A percentile compares a stretch with the other conserved stretches of the same genome.
These are phyloP conservation scores for Tetramorium simillimum DNA, from an alignment of 1,140 invertebrate genomes.

Conservation along the genomic window DNA sequence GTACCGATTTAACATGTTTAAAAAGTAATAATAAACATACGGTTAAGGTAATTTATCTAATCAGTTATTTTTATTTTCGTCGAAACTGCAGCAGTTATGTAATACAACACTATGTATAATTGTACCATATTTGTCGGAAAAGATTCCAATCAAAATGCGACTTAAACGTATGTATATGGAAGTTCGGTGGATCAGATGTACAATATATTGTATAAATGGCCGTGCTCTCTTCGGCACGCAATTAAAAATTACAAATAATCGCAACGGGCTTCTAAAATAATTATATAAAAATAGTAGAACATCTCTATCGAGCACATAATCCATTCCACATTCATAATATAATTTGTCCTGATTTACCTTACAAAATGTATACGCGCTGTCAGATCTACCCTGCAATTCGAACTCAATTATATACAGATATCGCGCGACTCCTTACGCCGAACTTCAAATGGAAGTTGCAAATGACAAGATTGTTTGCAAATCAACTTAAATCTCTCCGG, in stretches of 20 bases:
- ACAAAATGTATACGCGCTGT: neutral
- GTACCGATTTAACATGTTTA: neutral
- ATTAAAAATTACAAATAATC: conserved; percentile 45
- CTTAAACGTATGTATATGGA: conserved; percentile 26
- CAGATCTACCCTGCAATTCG: conserved; percentile 20
- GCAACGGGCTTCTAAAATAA: conserved; percentile 34
- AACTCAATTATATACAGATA: conserved; percentile 32
- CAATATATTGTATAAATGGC: neutral
- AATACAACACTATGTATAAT: conserved; percentile 7
- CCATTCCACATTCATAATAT: conserved; percentile 13
- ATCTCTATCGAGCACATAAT: conserved; percentile 44
- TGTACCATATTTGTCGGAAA: conserved; percentile 31
- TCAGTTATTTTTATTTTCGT: conserved; percentile 32
- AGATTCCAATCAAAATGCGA: conserved; percentile 12
- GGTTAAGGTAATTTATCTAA: neutral
- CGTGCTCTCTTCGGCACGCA: neutral
- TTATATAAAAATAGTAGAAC: conserved; percentile 55
- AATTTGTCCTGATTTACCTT: neutral
- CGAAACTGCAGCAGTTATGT: conserved; percentile 14
- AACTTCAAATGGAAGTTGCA: conserved; percentile 19
- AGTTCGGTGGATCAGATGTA: conserved; percentile 18
- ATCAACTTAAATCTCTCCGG: neutral
- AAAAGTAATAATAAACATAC: neutral
- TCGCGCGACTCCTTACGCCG: neutral
- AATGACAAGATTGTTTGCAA: neutral